Percentiles rank a stretch among this genome's conserved stretches.
Conservation (phyloP, 2,113 vertebrate genomes). For the Callipepla squamata region DNA sequence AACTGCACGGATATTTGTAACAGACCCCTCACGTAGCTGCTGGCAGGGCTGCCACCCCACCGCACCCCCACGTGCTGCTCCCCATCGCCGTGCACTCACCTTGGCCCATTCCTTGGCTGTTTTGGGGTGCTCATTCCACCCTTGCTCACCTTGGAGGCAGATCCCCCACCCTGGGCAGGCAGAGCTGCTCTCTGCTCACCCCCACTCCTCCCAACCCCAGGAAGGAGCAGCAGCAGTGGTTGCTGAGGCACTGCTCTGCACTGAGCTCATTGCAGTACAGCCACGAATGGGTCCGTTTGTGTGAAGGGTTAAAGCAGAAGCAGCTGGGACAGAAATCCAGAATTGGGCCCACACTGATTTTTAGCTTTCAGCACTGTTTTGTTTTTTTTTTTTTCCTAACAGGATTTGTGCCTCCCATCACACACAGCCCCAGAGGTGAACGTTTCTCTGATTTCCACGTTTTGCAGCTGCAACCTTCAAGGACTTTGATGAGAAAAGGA, state of each 20-base stretch:
- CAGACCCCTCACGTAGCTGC: slow-evolving; percentile 49
- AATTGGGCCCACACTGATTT: background rate
- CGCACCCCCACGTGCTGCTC: slow-evolving; percentile 2
- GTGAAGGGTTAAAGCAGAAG: background rate
- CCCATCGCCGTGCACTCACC: slow-evolving; percentile 5
- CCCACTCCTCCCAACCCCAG: background rate
- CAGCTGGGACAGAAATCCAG: background rate
- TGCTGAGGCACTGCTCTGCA: too few relatives aligned
- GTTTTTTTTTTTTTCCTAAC: background rate
- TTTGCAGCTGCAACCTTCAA: background rate
- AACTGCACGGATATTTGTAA: slow-evolving; percentile 66
- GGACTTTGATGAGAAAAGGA: background rate
- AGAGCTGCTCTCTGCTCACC: background rate
- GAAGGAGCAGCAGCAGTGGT: background rate
- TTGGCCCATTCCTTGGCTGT: background rate
- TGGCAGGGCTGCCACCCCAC: slow-evolving; percentile 41
- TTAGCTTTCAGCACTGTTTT: background rate
- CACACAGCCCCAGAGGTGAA: background rate
- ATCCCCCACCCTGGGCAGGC: too few relatives aligned
- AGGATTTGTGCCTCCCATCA: background rate
- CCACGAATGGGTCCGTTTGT: background rate
- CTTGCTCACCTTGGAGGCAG: too few relatives aligned
- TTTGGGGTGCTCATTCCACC: too few relatives aligned
- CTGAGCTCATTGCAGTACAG: too few relatives aligned
- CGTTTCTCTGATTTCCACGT: background rate